phyloP scores from a whole-genome alignment of 2,888 invertebrate genomes.

The Limnephilus marmoratus region DNA sequence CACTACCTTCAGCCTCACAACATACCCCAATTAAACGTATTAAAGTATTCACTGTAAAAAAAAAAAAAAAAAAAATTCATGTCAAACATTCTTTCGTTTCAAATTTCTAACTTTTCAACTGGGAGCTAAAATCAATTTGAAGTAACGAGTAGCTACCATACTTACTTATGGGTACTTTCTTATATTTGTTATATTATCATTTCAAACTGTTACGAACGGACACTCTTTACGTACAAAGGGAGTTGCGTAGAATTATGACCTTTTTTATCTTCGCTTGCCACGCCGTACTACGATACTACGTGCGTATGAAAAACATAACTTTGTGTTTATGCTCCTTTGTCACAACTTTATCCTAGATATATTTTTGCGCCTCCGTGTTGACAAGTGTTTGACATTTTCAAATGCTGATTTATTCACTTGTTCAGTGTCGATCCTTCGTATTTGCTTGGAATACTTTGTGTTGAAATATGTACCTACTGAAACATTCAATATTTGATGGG shows the following conservation, averaged over 20 bases:
- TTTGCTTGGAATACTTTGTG: not conserved
- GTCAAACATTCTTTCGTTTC: too few relatives aligned
- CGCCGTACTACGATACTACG: not conserved
- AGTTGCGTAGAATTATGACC: not conserved
- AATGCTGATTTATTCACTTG: not conserved
- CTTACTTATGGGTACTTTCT: too few relatives aligned
- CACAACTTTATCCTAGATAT: not conserved
- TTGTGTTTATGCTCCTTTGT: not conserved
- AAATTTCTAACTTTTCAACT: too few relatives aligned
- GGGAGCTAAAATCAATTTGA: too few relatives aligned
- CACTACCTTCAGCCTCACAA: too few relatives aligned
- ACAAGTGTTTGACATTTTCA: not conserved
- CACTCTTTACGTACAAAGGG: not conserved
- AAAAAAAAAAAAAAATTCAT: too few relatives aligned
- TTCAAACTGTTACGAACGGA: not conserved
- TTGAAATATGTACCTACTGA: not conserved
- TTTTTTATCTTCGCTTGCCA: not conserved
- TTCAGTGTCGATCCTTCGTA: not conserved
- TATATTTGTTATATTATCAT: too few relatives aligned
- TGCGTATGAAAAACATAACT: not conserved
- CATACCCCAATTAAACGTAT: too few relatives aligned
- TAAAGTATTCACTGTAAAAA: too few relatives aligned
- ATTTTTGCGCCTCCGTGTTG: not conserved
- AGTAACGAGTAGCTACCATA: too few relatives aligned
- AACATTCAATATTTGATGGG: not conserved